phyloP scores from a whole-genome alignment of 1,140 invertebrate genomes.

The Drosophila biarmipes region DNA sequence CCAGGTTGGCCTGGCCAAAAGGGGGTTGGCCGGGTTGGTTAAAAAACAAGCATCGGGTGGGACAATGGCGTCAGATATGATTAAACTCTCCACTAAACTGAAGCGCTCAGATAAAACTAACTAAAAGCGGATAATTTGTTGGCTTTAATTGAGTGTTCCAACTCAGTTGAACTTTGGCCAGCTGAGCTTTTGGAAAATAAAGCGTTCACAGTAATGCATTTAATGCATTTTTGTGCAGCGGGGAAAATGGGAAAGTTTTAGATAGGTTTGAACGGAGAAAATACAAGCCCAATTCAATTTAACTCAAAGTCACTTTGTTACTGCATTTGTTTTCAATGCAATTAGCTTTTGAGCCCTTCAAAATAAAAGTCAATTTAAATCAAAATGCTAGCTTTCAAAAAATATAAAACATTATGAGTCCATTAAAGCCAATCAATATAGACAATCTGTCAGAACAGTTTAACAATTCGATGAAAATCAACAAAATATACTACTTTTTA shows the following conservation, averaged over 20 bases:
- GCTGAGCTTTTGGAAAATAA: background rate
- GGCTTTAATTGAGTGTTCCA: slow-evolving; percentile 31
- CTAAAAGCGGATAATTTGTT: slow-evolving; percentile 47
- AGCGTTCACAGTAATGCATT: background rate
- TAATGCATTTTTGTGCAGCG: background rate
- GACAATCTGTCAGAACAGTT: too few relatives aligned
- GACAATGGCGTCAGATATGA: slow-evolving; percentile 71
- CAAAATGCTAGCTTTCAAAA: too few relatives aligned
- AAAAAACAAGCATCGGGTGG: slow-evolving; percentile 30
- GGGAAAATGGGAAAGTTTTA: background rate
- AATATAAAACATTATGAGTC: background rate
- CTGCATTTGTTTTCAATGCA: background rate
- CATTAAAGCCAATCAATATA: too few relatives aligned
- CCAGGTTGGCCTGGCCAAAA: slow-evolving; percentile 24
- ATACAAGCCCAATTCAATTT: background rate
- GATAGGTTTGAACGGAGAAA: background rate
- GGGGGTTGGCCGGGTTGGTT: background rate
- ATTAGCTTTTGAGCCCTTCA: background rate
- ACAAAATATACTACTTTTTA: too few relatives aligned
- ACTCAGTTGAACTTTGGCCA: slow-evolving; percentile 16
- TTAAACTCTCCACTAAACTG: slow-evolving; percentile 62
- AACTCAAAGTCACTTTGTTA: background rate
- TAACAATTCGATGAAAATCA: too few relatives aligned
- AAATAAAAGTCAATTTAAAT: background rate
- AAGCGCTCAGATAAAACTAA: slow-evolving; percentile 48